Percentiles rank a stretch among this genome's conserved stretches.
Conservation (phyloP, 2,888 invertebrate species). For the Pristionchus mayeri region DNA sequence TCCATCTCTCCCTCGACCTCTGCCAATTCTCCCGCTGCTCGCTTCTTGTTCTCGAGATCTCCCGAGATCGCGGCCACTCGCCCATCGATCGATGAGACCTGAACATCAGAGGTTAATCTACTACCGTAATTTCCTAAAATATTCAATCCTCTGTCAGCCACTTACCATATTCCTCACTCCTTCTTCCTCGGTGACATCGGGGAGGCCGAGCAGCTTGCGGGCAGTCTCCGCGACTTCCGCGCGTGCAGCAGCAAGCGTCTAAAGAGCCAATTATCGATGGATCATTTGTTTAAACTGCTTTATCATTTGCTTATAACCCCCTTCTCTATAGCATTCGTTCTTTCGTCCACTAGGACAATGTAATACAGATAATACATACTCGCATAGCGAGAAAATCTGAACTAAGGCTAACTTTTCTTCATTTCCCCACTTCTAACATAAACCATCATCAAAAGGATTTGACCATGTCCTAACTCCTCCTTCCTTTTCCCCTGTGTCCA, state of each 20-base stretch:
- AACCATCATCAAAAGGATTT: too few relatives aligned
- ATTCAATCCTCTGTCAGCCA: not conserved
- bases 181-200: conserved; percentile 36
- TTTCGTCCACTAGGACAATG: too few relatives aligned
- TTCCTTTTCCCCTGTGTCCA: too few relatives aligned
- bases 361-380: too few relatives aligned
- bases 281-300: not conserved
- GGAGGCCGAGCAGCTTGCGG: conserved; percentile 37
- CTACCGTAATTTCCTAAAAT: not conserved
- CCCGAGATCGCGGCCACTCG: conserved; percentile 54
- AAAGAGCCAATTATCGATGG: not conserved
- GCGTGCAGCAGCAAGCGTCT: not conserved
- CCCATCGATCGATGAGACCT: conserved; percentile 1
- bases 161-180: conserved; percentile 36
- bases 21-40: conserved; percentile 52
- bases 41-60: conserved; percentile 53
- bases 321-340: too few relatives aligned
- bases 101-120: not conserved
- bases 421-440: too few relatives aligned
- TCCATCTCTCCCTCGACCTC: conserved; percentile 55
- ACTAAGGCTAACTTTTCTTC: too few relatives aligned
- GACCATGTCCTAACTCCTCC: too few relatives aligned
- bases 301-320: too few relatives aligned
- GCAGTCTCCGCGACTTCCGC: not conserved
- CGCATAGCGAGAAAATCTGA: too few relatives aligned